Base-by-base conservation (phyloP, 2,888 invertebrate species). In the Erpobdella octoculata region DNA sequence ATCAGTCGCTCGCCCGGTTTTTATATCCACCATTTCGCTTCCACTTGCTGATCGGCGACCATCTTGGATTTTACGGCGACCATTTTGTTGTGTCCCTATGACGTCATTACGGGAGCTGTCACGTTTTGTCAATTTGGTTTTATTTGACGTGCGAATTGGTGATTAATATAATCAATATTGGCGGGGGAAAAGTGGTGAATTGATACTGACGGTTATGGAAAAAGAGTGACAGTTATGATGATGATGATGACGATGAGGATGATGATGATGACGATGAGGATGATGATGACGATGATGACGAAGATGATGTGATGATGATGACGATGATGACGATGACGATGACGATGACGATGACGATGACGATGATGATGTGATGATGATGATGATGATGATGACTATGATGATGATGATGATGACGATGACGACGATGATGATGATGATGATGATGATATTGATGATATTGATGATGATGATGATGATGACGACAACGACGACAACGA, bases 401-500 rank as follows among this genome's bases (percentile, higher is more conserved):
- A 48, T 9, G 48, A 48, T 9, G 48, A 48, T 5, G 62, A 62
- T 28, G 62, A 28, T 28, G 62, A n/a, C 18, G 62, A 36, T 28
- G 62, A 36, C 36, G 62, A 62, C n/a, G 62, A 62, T 62, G 62
- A 62, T 1, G 62, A 62, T 28, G 36, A 35, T 62, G 33, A 35
- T 35, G 36, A 28, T 62, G 36, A 4, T 62, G 15, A 28, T 38
- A 28, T 33, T 66, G 67, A 36, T 66, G 35, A 35, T 21, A 41
- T 28, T 33, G 67, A 66, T 33, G 8, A 12, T 33, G 67, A 15
- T 28, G 15, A 25, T 8, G 67, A 66, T 9, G 67, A 69, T 67
- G 61, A 69, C 21, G 69, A 66, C 31, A 35, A 69, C 15, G 8
- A 69, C 18, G 69, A 66, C 3, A 5, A 68, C 12, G 69, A 68